Conservation (phyloP, 2,888 invertebrate species). For the Horisme vitalbata region DNA sequence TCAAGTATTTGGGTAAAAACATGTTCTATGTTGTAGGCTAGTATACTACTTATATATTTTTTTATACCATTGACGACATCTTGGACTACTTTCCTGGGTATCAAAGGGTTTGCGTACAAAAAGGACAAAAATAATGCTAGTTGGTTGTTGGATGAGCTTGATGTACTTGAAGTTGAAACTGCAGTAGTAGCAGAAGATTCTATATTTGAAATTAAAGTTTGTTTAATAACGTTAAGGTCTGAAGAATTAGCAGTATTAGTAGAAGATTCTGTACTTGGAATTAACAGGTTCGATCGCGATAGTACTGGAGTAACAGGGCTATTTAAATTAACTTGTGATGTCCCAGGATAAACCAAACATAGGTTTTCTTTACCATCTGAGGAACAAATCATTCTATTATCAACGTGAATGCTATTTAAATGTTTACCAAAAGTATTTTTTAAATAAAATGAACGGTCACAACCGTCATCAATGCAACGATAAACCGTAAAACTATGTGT, state of each 20-base stretch:
- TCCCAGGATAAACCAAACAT: background rate
- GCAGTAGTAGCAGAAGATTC: no score
- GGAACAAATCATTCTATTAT: no score
- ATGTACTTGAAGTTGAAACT: no score
- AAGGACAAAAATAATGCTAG: background rate
- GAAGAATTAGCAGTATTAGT: no score
- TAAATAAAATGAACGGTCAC: background rate
- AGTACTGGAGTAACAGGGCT: no score
- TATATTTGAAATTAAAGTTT: no score
- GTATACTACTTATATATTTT: background rate
- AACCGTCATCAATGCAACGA: background rate
- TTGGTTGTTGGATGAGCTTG: no score
- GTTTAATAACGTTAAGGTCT: no score
- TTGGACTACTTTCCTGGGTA: constrained; percentile 2
- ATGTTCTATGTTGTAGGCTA: background rate
- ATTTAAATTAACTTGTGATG: no score
- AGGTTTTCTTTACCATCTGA: no score
- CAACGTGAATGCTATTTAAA: background rate
- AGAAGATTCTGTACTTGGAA: no score
- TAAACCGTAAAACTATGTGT: background rate
- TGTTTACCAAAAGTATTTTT: background rate
- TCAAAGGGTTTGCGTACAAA: background rate
- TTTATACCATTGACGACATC: background rate
- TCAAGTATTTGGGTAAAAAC: background rate
- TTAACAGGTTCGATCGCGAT: no score